Evolutionary conservation across 1,140 invertebrate species (phyloP), one percentile per base, ranked within the genome.

Genomic region (Zaprionus kolodkinae): DNA sequence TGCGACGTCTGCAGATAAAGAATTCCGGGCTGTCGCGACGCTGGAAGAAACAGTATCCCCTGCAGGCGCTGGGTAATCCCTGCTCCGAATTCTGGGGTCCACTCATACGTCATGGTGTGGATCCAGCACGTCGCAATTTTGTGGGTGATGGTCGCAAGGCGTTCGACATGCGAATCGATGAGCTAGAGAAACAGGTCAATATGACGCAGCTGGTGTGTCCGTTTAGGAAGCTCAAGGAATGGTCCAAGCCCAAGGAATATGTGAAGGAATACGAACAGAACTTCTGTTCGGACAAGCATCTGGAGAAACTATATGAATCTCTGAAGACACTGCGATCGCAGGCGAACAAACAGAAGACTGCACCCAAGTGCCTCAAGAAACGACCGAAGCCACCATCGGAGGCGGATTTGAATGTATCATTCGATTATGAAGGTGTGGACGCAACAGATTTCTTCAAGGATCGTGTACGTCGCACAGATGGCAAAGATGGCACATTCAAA

Each of bases 81-180:
- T 92, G 90, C 40, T 95, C 94, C 0, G 93, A 95, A 56, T 92
- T 94, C 12, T 94, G 94, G 77, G 93, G 87, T 3, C 94, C 94
- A 6, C 79, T 93, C 45, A 92, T 93, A 48, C 83, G 94, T 40
- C 92, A 93, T 73, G 94, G 94, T n/a, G 92, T 93, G 5, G 91
- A 94, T 91, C 93, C 94, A 1, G 92, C 92, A 57, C 91, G 93
- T n/a, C 89, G 92, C 60, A 93, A 93, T 45, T 92, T 82, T 33
- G 72, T 74, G 2, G 78, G 77, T 7, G 76, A 69, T 2, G 75
- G 45, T 9, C 79, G 67, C 6, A 91, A 88, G 27, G 69, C 83
- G 0, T 92, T 91, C 40, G 80, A 92, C 54, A 85, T 82, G 77
- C 71, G 90, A 13, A 91, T 92, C 45, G 91, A 92, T 63, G 80